A percentile compares a stretch with the other conserved stretches of the same genome.
phyloP scores from a whole-genome alignment of 2,797 vertebrate species.

The Takifugu rubripes region DNA sequence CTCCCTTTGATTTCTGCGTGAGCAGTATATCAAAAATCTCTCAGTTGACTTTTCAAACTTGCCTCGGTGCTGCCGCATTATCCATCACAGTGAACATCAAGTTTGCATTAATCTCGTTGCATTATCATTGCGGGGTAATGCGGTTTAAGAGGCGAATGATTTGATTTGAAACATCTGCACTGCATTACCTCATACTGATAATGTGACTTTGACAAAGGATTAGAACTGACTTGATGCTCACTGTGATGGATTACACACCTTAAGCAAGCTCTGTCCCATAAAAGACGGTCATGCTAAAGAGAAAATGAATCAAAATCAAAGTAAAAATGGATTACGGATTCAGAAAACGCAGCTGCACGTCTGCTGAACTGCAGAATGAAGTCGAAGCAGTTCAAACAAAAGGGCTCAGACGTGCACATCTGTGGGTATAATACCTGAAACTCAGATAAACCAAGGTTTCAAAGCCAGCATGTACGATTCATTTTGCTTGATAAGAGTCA shows the following conservation, averaged over 20 bases:
- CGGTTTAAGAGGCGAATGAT: slow-evolving; percentile 41
- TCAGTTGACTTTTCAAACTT: slow-evolving; percentile 9
- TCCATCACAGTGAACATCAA: slow-evolving; percentile 23
- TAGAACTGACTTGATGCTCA: slow-evolving; percentile 24
- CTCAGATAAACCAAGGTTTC: no score
- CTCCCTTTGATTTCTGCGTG: slow-evolving; percentile 8
- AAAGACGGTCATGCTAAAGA: slow-evolving; percentile 2
- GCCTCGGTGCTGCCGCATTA: slow-evolving; percentile 1
- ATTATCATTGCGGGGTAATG: slow-evolving; percentile 38
- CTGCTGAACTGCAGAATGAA: background rate
- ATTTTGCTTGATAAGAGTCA: no score
- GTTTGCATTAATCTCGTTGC: slow-evolving; percentile 34
- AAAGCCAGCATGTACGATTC: no score
- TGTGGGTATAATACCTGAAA: no score
- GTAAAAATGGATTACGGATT: background rate
- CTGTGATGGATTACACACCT: slow-evolving; percentile 22
- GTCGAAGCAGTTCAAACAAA: background rate
- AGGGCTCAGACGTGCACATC: background rate
- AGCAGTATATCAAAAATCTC: background rate
- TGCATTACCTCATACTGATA: slow-evolving; percentile 49
- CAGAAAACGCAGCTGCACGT: background rate
- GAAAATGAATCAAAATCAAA: slow-evolving; percentile 8
- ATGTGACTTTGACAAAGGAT: slow-evolving; percentile 36
- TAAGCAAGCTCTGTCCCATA: background rate
- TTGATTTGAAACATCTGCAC: slow-evolving; percentile 47